Base-by-base conservation (phyloP, 2,113 vertebrate species). In the Leiothrix lutea region DNA sequence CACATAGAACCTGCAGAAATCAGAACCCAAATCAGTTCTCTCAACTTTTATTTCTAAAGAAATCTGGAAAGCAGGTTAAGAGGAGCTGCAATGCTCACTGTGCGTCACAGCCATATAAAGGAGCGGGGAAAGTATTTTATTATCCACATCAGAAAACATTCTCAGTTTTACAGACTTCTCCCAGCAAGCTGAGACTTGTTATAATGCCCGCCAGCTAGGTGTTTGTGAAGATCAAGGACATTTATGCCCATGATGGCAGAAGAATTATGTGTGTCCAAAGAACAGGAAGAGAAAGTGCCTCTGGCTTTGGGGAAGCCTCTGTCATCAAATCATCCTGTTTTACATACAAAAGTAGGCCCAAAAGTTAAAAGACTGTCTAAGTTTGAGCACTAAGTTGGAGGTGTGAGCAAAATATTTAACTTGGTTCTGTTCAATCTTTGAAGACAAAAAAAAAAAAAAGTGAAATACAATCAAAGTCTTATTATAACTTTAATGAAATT, bases 141-240 rank as follows among this genome's bases (percentile, higher is more conserved):
- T 94, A 80, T 62, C 92, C 60, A 91, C 80, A 62, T 17, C 3
- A 25, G 67, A 96, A 85, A 96, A 60, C 89, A 84, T 31, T 85
- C 48, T 92, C 77, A 74, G 72, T 91, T 96, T 96, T 94, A 96
- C 66, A 95, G 83, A 95, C 78, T 97, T 87, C 75, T 89, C 64
- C 88, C 78, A 90, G 74, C 65, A 82, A 86, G 56, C 64, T 71
- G 42, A 87, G 78, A 88, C 57, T 92, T 88, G 66, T 91, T 96
- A 88, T 42, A 86, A 86, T 9, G 19, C 38, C 42, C 77, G 79
- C 48, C 83, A 92, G 57, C 56, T 85, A 75, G 9, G 72, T 35
- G 38, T 67, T 80, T 54, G 81, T 62, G 40, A 94, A 95, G 42
- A 95, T 94, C 44, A 85, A 96, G 92, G 74, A 75, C 70, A 90